Conservation (phyloP, 2,113 vertebrate species). For the Sisor rabdophorus region DNA sequence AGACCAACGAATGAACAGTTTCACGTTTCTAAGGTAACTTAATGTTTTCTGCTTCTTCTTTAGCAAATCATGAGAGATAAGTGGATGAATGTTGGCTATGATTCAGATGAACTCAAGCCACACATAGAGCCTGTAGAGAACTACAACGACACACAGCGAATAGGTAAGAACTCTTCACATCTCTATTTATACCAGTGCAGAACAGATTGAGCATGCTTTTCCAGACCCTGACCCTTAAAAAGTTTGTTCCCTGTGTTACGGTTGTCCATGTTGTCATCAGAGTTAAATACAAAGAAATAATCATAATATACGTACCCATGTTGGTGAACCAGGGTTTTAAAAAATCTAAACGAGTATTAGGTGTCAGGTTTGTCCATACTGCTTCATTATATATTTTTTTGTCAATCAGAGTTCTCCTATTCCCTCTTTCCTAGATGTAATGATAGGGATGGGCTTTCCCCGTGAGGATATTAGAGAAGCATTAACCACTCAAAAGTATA, state of each 20-base stretch:
- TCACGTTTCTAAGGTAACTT: no score
- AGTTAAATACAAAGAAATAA: neutral
- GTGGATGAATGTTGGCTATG: slow-evolving; percentile 89
- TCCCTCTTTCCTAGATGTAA: slow-evolving; percentile 75
- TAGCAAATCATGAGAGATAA: slow-evolving; percentile 98
- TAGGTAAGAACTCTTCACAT: slow-evolving; percentile 32
- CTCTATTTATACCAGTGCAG: neutral
- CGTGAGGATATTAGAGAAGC: slow-evolving; percentile 89
- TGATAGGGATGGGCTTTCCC: slow-evolving; percentile 91
- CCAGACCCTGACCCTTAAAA: neutral
- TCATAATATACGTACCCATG: neutral
- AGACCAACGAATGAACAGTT: no score
- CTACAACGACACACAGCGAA: slow-evolving; percentile 43
- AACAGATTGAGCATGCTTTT: neutral
- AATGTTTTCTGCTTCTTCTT: neutral
- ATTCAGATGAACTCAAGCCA: slow-evolving; percentile 84
- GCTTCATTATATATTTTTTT: neutral
- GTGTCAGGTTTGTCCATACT: neutral
- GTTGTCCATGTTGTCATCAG: neutral
- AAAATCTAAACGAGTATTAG: neutral
- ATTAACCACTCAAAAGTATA: slow-evolving; percentile 86
- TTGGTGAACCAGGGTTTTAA: neutral
- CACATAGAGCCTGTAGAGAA: slow-evolving; percentile 77
- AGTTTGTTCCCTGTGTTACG: neutral
- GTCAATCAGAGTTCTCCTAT: neutral